phyloP scores from a whole-genome alignment of 2,888 invertebrate genomes.

The Sarcophaga rosellei region DNA sequence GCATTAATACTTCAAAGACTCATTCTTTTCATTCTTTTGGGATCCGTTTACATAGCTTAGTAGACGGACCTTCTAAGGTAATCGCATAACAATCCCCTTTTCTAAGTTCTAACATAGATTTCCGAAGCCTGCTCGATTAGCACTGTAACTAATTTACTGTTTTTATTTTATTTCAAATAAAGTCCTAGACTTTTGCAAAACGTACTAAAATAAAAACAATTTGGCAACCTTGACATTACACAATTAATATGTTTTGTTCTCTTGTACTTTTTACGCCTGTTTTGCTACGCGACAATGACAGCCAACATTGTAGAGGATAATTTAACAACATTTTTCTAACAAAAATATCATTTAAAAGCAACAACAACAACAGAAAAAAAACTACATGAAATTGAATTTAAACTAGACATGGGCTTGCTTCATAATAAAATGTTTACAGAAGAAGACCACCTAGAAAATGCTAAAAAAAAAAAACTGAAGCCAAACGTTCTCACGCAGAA shows the following conservation, averaged over 20 bases:
- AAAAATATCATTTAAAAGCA: not conserved
- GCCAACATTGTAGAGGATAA: conserved; percentile 16
- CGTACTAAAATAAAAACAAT: not conserved
- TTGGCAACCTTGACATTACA: conserved; percentile 9
- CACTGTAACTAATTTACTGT: no score
- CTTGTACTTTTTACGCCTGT: conserved; percentile 19
- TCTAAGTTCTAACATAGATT: no score
- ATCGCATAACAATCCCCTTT: no score
- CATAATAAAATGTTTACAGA: conserved; percentile 31
- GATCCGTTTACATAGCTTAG: no score
- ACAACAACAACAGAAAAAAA: not conserved
- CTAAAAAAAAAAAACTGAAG: conserved; percentile 5
- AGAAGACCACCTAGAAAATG: conserved; percentile 52
- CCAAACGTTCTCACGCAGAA: conserved; percentile 63
- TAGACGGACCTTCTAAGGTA: no score
- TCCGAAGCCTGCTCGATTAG: no score
- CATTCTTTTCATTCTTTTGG: no score
- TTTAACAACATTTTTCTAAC: conserved; percentile 28
- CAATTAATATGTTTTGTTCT: conserved; percentile 39
- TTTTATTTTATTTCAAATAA: no score
- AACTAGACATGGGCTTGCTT: conserved; percentile 50
- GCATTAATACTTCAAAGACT: no score
- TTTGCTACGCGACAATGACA: conserved; percentile 22
- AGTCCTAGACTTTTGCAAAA: not conserved
- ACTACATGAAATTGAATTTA: not conserved